Conservation (phyloP, 2,797 vertebrate species). For the Sebastes variabilis region DNA sequence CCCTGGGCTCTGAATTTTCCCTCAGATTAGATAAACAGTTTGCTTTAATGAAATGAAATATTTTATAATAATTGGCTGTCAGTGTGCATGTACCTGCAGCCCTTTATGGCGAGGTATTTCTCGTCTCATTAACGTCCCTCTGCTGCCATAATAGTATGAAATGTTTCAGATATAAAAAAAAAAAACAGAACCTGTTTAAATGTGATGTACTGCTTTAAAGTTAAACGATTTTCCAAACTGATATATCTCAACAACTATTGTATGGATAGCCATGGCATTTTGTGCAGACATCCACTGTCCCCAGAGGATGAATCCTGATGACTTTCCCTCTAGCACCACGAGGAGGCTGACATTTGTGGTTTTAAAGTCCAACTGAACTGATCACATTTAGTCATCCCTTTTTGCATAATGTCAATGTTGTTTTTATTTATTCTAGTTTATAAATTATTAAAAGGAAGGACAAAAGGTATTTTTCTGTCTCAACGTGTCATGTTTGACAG, state of each 20-base stretch:
- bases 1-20: conserved; percentile 27
- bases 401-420: not conserved
- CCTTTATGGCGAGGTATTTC: conserved; percentile 10
- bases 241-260: not conserved
- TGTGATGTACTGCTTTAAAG: not conserved
- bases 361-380: not conserved
- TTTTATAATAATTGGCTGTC: conserved; percentile 45
- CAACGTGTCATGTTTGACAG: not conserved
- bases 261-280: not conserved
- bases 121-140: conserved; percentile 35
- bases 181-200: not conserved
- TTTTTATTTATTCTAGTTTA: not conserved
- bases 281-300: not conserved
- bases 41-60: conserved; percentile 47
- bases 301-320: not conserved
- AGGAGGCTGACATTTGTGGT: not conserved
- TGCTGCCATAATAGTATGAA: conserved; percentile 12
- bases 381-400: not conserved
- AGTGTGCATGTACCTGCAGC: conserved; percentile 29
- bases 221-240: not conserved
- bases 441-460: not conserved
- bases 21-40: conserved; percentile 44
- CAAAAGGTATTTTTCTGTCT: not conserved
- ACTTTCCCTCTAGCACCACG: not conserved
- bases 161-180: not conserved